These are phyloP conservation scores for Enteromius mattozi DNA, from an alignment of 2,797 vertebrate genomes.

Conservation along the genomic window DNA sequence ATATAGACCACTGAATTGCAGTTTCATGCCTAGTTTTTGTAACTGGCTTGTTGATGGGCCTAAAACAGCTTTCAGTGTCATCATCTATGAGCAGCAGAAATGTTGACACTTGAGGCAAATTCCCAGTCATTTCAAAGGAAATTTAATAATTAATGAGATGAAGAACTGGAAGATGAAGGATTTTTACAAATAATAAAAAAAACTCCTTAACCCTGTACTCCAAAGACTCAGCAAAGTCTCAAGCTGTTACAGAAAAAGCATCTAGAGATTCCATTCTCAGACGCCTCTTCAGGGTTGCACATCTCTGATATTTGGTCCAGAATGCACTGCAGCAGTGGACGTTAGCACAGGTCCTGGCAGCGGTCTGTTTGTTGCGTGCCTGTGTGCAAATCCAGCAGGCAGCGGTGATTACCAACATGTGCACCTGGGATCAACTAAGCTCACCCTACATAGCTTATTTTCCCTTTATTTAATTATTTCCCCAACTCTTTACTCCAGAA, in stretches of 20 bases:
- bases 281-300: slow-evolving; percentile 69
- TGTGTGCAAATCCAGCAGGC: slow-evolving; percentile 77
- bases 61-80: background rate
- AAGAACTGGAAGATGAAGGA: background rate
- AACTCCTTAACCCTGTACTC: slow-evolving; percentile 56
- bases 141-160: background rate
- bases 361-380: slow-evolving; percentile 75
- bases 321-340: slow-evolving; percentile 75
- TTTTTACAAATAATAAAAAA: background rate
- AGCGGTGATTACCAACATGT: slow-evolving; percentile 76
- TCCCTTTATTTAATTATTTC: slow-evolving; percentile 73
- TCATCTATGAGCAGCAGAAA: background rate
- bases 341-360: slow-evolving; percentile 76
- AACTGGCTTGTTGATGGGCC: background rate
- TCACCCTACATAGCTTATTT: slow-evolving; percentile 72
- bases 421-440: slow-evolving; percentile 75
- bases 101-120: background rate
- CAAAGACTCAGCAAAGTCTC: slow-evolving; percentile 67
- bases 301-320: slow-evolving; percentile 69
- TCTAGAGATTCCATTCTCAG: slow-evolving; percentile 61
- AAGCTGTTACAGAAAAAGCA: slow-evolving; percentile 33
- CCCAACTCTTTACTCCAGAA: slow-evolving; percentile 66
- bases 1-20: slow-evolving; percentile 7
- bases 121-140: background rate
- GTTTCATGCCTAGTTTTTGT: background rate